Percentiles rank a stretch among this genome's conserved stretches.
Evolutionary conservation across 1,140 invertebrate species (phyloP).

Genomic region (Epicauta chinensis): DNA sequence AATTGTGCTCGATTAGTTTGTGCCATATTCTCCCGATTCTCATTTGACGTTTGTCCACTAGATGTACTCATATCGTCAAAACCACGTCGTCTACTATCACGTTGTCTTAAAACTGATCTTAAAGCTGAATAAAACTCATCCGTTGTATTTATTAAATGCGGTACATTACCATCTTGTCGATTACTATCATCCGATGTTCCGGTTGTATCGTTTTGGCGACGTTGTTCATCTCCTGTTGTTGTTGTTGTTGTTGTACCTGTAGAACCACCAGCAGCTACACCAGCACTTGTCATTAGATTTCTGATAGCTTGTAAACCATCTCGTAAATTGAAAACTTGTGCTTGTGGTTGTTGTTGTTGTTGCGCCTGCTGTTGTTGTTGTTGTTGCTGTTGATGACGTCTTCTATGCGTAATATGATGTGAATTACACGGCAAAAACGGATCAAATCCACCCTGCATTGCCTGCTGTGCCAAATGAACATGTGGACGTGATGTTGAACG

Average conservation of each 20-base stretch:
- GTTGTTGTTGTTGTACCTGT: not conserved
- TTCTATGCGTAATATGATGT: conserved; percentile 46
- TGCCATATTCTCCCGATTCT: not conserved
- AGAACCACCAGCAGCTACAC: not conserved
- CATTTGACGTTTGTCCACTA: not conserved
- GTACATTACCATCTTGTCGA: conserved; percentile 20
- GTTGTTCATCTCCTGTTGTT: not conserved
- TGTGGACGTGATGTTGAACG: conserved; percentile 57
- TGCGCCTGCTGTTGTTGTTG: not conserved
- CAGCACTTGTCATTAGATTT: not conserved
- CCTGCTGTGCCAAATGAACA: conserved; percentile 47
- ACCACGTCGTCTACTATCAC: not conserved
- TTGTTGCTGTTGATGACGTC: conserved; percentile 1
- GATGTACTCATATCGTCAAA: not conserved
- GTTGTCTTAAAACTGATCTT: conserved; percentile 1
- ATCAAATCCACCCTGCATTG: conserved; percentile 52
- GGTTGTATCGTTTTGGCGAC: not conserved
- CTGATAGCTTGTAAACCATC: not conserved
- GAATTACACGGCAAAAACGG: conserved; percentile 65
- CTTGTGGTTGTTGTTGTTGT: not conserved
- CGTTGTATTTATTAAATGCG: conserved; percentile 12
- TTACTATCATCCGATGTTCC: not conserved
- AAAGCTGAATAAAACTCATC: conserved; percentile 9
- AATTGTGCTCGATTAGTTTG: not conserved
- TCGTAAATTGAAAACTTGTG: not conserved